Conservation (phyloP, 2,888 invertebrate species). For the Merodon equestris region DNA sequence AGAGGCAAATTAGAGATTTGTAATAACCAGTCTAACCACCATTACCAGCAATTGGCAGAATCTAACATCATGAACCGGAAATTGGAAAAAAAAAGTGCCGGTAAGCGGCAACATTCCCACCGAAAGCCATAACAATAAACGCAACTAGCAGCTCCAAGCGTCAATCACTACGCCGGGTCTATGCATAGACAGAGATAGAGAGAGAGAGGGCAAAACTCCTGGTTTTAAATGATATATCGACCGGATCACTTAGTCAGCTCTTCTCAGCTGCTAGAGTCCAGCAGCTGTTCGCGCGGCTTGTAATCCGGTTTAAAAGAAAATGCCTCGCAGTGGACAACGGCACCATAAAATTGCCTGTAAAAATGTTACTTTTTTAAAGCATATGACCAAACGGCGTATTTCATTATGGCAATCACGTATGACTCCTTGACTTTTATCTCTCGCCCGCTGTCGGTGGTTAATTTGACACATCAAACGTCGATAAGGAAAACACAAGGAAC, state of each 20-base stretch:
- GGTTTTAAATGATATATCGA: slow-evolving; percentile 42
- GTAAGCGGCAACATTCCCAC: slow-evolving; percentile 51
- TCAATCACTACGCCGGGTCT: not conserved
- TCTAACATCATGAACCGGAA: slow-evolving; percentile 52
- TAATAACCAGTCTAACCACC: slow-evolving; percentile 34
- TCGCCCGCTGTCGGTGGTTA: slow-evolving; percentile 12
- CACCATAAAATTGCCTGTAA: too few relatives aligned
- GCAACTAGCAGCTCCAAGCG: too few relatives aligned
- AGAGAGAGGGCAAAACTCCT: slow-evolving; percentile 17
- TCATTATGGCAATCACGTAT: slow-evolving; percentile 45
- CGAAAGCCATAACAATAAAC: slow-evolving; percentile 43
- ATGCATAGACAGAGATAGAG: not conserved
- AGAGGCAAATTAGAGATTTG: slow-evolving; percentile 38
- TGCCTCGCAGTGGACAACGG: too few relatives aligned
- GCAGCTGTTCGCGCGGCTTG: too few relatives aligned
- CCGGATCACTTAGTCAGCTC: slow-evolving; percentile 66
- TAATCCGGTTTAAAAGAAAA: slow-evolving; percentile 44
- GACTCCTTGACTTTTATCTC: slow-evolving; percentile 1
- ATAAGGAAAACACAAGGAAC: too few relatives aligned
- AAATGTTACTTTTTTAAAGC: too few relatives aligned
- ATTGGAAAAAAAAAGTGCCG: slow-evolving; percentile 42
- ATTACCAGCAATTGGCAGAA: slow-evolving; percentile 31
- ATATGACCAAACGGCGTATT: slow-evolving; percentile 26
- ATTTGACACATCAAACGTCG: too few relatives aligned
- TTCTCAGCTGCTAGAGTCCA: slow-evolving; percentile 42